phyloP scores from a whole-genome alignment of 2,113 vertebrate genomes.

The Proterorhinus semilunaris region DNA sequence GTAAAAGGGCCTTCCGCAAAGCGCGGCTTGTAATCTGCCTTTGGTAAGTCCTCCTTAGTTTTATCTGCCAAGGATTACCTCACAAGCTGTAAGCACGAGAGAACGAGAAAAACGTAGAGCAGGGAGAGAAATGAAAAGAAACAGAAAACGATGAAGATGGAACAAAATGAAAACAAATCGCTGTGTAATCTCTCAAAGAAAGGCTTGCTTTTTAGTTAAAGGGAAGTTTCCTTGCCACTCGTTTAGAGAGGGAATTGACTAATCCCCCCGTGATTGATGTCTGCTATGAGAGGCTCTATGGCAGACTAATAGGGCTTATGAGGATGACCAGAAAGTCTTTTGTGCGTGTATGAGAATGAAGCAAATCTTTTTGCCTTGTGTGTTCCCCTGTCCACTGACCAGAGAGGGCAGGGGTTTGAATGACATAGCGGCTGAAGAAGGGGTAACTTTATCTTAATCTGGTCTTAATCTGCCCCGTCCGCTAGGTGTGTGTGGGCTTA shows the following conservation, averaged over 20 bases:
- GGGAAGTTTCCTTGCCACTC: slow-evolving; percentile 71
- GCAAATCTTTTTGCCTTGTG: slow-evolving; percentile 62
- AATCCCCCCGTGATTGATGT: slow-evolving; percentile 80
- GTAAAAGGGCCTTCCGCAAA: slow-evolving; percentile 76
- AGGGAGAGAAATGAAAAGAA: slow-evolving; percentile 64
- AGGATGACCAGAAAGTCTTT: slow-evolving; percentile 74
- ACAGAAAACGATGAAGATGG: slow-evolving; percentile 71
- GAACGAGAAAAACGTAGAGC: slow-evolving; percentile 55
- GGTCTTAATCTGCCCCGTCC: slow-evolving; percentile 66
- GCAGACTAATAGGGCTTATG: slow-evolving; percentile 78
- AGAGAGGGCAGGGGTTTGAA: slow-evolving; percentile 63
- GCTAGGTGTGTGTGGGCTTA: slow-evolving; percentile 75
- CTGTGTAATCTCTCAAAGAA: slow-evolving; percentile 74
- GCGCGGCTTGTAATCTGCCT: slow-evolving; percentile 78
- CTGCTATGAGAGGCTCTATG: slow-evolving; percentile 73
- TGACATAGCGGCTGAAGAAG: slow-evolving; percentile 70
- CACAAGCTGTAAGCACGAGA: slow-evolving; percentile 69
- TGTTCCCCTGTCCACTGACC: slow-evolving; percentile 51
- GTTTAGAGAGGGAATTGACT: slow-evolving; percentile 77
- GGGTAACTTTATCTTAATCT: slow-evolving; percentile 83
- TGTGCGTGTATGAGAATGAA: slow-evolving; percentile 63
- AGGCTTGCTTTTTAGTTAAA: slow-evolving; percentile 74
- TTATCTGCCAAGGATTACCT: slow-evolving; percentile 80
- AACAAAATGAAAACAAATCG: slow-evolving; percentile 79
- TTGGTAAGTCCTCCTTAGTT: slow-evolving; percentile 80